phyloP scores from a whole-genome alignment of 2,113 vertebrate genomes.

The Sisor rabdophorus region DNA sequence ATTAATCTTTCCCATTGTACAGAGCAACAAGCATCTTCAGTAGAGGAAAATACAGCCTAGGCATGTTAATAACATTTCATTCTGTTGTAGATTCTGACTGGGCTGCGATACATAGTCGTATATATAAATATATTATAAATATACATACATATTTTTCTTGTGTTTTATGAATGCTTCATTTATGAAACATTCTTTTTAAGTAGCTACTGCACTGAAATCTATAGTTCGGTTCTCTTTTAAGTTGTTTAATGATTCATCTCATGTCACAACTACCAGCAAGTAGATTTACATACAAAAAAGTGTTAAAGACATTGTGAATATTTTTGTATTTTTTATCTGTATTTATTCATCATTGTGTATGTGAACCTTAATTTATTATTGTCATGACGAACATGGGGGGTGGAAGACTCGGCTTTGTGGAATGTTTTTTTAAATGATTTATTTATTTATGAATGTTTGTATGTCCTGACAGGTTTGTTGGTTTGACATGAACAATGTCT shows the following conservation, averaged over 20 bases:
- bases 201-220: conserved; percentile 45
- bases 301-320: conserved; percentile 80
- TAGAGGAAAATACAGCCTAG: conserved; percentile 67
- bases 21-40: conserved; percentile 71
- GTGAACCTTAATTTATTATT: conserved; percentile 75
- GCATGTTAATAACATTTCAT: conserved; percentile 72
- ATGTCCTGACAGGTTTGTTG: conserved; percentile 67
- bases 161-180: conserved; percentile 64
- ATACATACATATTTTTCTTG: conserved; percentile 6
- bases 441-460: conserved; percentile 67
- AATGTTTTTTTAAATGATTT: conserved; percentile 82
- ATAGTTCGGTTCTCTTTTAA: conserved; percentile 26
- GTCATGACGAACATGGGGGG: conserved; percentile 82
- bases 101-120: conserved; percentile 48
- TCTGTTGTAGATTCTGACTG: conserved; percentile 60
- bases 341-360: conserved; percentile 56
- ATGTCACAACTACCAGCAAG: conserved; percentile 66
- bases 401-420: conserved; percentile 70
- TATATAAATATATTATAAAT: neutral
- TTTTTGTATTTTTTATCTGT: conserved; percentile 83
- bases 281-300: conserved; percentile 73
- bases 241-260: conserved; percentile 56
- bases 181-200: conserved; percentile 52
- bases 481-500: conserved; percentile 71
- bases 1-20: conserved; percentile 77